A percentile compares a stretch with the other conserved stretches of the same genome.
These are phyloP conservation scores for Cranoglanis bouderius DNA, from an alignment of 2,113 vertebrate species.

Conservation along the genomic window DNA sequence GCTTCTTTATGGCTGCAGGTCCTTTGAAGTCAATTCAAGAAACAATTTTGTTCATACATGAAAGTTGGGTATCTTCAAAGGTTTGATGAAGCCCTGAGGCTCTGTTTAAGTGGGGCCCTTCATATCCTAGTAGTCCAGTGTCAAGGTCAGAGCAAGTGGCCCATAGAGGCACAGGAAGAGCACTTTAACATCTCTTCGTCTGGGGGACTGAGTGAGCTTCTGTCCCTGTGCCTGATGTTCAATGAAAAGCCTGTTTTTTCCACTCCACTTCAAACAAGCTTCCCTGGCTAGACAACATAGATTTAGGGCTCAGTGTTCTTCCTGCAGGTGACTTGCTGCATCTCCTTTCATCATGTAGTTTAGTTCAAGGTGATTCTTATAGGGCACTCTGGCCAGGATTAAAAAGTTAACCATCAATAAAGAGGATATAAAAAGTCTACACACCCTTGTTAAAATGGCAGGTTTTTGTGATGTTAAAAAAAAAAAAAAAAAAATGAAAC, in stretches of 20 bases:
- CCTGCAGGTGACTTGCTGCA: not conserved
- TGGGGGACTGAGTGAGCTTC: conserved; percentile 46
- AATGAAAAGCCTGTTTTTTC: not conserved
- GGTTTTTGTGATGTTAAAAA: no score
- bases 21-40: conserved; percentile 73
- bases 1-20: conserved; percentile 57
- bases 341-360: not conserved
- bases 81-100: conserved; percentile 61
- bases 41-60: conserved; percentile 70
- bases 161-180: conserved; percentile 22
- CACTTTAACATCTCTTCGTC: conserved; percentile 48
- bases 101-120: conserved; percentile 54
- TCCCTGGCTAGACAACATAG: not conserved
- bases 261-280: conserved; percentile 24
- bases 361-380: not conserved
- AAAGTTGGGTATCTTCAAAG: conserved; percentile 72
- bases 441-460: no score
- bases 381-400: not conserved
- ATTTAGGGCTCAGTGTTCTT: conserved; percentile 8
- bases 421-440: no score
- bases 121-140: conserved; percentile 16
- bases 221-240: conserved; percentile 16
- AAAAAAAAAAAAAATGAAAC: no score
- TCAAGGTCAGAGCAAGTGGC: conserved; percentile 48
- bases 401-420: not conserved